These are phyloP conservation scores for Hirundo rustica DNA, from an alignment of 2,797 vertebrate genomes.

Conservation along the genomic window DNA sequence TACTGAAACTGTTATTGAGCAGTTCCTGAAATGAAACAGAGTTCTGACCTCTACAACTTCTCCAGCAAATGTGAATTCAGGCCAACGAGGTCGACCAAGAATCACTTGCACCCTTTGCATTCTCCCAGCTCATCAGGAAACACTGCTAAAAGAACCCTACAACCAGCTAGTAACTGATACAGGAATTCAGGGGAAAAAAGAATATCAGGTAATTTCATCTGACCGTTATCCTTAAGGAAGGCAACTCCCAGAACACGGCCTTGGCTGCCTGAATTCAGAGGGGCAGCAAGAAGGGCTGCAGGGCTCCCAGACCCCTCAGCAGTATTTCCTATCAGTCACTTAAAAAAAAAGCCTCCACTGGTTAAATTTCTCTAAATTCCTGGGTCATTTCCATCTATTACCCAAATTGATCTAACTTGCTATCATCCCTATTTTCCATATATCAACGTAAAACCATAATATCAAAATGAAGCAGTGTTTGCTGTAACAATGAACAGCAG, in stretches of 20 bases:
- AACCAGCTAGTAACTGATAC: background rate
- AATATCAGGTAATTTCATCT: background rate
- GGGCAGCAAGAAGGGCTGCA: background rate
- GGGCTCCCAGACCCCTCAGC: background rate
- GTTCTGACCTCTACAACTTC: background rate
- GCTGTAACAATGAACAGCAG: background rate
- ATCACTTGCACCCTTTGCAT: background rate
- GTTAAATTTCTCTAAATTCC: background rate
- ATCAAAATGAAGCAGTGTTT: background rate
- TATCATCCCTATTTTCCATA: background rate
- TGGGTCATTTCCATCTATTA: background rate
- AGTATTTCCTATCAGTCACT: background rate
- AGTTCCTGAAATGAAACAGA: constrained; percentile 60
- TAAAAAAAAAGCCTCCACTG: background rate
- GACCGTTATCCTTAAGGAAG: background rate
- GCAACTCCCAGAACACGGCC: background rate
- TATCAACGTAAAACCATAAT: background rate
- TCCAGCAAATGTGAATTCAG: background rate
- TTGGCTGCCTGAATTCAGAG: background rate
- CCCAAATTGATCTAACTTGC: background rate
- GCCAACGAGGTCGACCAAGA: background rate
- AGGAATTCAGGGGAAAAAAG: background rate
- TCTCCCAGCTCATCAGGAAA: constrained; percentile 1
- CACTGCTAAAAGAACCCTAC: background rate
- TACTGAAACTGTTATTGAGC: constrained; percentile 9